phyloP scores from a whole-genome alignment of 2,888 invertebrate species.

The Penaeus monodon region DNA sequence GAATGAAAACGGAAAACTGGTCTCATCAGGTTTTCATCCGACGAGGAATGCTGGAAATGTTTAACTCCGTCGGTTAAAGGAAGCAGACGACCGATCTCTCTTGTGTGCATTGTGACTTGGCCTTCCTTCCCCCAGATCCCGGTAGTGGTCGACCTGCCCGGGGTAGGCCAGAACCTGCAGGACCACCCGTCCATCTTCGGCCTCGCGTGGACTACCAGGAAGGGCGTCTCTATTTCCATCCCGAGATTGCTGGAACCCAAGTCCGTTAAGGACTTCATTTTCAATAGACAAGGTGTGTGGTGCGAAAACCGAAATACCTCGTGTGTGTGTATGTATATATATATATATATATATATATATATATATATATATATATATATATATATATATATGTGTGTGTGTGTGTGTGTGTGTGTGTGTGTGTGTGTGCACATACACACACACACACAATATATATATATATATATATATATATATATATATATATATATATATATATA shows the following conservation, averaged over 20 bases:
- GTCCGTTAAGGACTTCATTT: not conserved
- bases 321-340: too few relatives aligned
- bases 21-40: too few relatives aligned
- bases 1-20: too few relatives aligned
- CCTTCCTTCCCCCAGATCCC: conserved; percentile 19
- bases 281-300: not conserved
- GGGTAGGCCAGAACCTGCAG: conserved; percentile 37
- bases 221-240: conserved; percentile 15
- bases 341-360: not conserved
- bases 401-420: too few relatives aligned
- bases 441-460: too few relatives aligned
- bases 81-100: too few relatives aligned
- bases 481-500: too few relatives aligned
- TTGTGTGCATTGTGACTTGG: too few relatives aligned
- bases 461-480: too few relatives aligned
- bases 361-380: conserved; percentile 2
- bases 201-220: conserved; percentile 30
- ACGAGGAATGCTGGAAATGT: too few relatives aligned
- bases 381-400: not conserved
- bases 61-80: too few relatives aligned
- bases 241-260: conserved; percentile 8
- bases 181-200: conserved; percentile 53
- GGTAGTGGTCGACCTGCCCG: conserved; percentile 29
- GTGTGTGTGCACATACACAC: too few relatives aligned
- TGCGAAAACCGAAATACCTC: not conserved